Evolutionary conservation across 2,888 invertebrate species (phyloP).

Genomic region (Melieria crassipennis): DNA sequence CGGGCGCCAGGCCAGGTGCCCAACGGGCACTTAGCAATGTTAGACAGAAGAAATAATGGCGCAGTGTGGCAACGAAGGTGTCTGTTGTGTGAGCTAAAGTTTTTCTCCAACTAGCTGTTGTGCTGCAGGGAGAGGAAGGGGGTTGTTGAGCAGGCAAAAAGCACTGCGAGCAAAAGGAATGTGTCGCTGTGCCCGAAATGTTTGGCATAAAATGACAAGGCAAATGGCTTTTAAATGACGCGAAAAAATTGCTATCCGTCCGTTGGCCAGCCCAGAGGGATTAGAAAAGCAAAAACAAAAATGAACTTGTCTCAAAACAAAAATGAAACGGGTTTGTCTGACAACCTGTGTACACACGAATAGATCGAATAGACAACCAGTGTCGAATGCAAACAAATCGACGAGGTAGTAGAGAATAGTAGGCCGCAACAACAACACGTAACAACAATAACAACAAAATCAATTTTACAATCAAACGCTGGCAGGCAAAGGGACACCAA

Average conservation of each 20-base stretch:
- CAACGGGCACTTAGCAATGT: neutral
- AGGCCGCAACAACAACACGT: neutral
- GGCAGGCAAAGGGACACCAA: neutral
- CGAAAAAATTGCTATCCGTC: neutral
- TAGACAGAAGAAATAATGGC: neutral
- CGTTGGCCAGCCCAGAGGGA: constrained; percentile 16
- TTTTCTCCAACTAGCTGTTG: too few species aligned
- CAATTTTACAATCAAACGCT: constrained; percentile 6
- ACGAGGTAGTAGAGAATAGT: neutral
- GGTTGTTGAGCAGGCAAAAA: neutral
- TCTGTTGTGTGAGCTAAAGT: too few species aligned
- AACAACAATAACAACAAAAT: constrained; percentile 5
- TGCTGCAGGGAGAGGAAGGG: too few species aligned
- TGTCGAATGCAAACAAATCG: too few species aligned
- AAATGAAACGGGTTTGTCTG: too few species aligned
- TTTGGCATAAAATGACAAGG: constrained; percentile 13
- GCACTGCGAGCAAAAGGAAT: neutral
- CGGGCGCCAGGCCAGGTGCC: neutral
- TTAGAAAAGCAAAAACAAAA: constrained; percentile 15
- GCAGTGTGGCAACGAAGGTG: neutral
- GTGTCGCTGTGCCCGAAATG: too few species aligned
- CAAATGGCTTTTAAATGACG: constrained; percentile 25
- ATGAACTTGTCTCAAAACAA: neutral
- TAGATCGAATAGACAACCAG: too few species aligned
- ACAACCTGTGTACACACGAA: too few species aligned